Percentiles rank a stretch among this genome's conserved stretches.
phyloP scores from a whole-genome alignment of 2,888 invertebrate genomes.

The Aphidoletes aphidimyza region DNA sequence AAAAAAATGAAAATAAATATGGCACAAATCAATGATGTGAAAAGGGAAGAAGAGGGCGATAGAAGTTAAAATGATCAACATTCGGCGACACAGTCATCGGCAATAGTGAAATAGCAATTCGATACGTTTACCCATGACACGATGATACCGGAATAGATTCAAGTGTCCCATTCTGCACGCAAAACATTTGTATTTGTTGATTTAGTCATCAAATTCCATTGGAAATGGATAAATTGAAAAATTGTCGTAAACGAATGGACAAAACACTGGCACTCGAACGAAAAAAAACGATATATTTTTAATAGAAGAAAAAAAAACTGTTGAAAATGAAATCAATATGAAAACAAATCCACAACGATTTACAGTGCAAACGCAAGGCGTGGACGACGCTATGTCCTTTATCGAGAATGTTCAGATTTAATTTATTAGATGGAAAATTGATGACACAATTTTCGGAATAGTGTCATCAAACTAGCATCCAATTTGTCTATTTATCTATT shows the following conservation, averaged over 20 bases:
- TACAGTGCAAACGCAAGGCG: too few relatives aligned
- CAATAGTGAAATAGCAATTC: not conserved
- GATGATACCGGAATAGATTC: constrained; percentile 31
- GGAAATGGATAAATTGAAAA: not conserved
- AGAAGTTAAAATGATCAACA: not conserved
- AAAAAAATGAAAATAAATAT: not conserved
- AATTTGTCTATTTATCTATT: not conserved
- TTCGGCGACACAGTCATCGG: not conserved
- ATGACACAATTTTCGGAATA: not conserved
- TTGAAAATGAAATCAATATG: not conserved
- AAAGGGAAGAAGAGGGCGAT: not conserved
- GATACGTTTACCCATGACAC: constrained; percentile 7
- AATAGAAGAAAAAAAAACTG: too few relatives aligned
- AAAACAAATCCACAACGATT: not conserved
- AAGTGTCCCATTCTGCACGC: not conserved
- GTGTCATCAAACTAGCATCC: not conserved
- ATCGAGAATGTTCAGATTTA: not conserved
- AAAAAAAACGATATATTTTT: too few relatives aligned
- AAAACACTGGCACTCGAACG: too few relatives aligned
- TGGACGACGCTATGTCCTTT: too few relatives aligned
- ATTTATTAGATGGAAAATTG: not conserved
- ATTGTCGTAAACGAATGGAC: too few relatives aligned
- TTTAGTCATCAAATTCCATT: constrained; percentile 24
- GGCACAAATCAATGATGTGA: not conserved
- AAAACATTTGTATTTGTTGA: constrained; percentile 2